Evolutionary conservation across 2,888 invertebrate species (phyloP).

Genomic region (Trichopoda pennipes): DNA sequence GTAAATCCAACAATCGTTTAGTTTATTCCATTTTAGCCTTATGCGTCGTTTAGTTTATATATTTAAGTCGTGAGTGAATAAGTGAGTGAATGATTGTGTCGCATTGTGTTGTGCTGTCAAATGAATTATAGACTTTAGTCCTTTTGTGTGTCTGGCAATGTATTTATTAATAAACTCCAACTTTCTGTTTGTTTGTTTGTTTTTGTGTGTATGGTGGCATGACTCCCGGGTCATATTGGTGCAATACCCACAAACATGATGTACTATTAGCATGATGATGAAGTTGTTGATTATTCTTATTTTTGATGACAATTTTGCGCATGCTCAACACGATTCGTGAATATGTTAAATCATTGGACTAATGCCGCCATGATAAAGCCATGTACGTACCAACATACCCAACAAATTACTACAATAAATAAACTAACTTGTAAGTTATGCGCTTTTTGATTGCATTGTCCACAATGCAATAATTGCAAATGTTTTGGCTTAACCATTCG

Average conservation of each 20-base stretch:
- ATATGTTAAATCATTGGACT: conserved; percentile 64
- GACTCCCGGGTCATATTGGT: conserved; percentile 47
- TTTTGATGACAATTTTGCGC: conserved; percentile 55
- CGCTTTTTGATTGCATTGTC: conserved; percentile 56
- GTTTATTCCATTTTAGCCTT: conserved; percentile 37
- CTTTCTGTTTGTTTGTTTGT: conserved; percentile 14
- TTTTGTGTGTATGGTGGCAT: conserved; percentile 25
- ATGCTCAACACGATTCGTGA: conserved; percentile 66
- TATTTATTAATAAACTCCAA: conserved; percentile 50
- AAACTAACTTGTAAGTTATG: conserved; percentile 52
- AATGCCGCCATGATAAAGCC: conserved; percentile 56
- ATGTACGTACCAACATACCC: background rate
- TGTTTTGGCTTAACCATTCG: conserved; percentile 38
- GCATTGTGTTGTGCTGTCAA: conserved; percentile 67
- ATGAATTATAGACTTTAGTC: conserved; percentile 72
- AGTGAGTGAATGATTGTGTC: conserved; percentile 56
- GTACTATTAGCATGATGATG: conserved; percentile 46
- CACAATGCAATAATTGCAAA: conserved; percentile 48
- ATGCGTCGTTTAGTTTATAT: conserved; percentile 52
- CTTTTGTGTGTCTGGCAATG: conserved; percentile 74
- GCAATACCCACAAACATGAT: conserved; percentile 43
- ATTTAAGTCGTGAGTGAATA: conserved; percentile 58
- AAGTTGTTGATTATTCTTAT: conserved; percentile 31
- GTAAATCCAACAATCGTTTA: conserved; percentile 39
- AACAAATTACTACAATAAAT: conserved; percentile 12